Percentiles rank a stretch among this genome's conserved stretches.
phyloP scores from a whole-genome alignment of 2,888 invertebrate species.

The Lamproptera curius region DNA sequence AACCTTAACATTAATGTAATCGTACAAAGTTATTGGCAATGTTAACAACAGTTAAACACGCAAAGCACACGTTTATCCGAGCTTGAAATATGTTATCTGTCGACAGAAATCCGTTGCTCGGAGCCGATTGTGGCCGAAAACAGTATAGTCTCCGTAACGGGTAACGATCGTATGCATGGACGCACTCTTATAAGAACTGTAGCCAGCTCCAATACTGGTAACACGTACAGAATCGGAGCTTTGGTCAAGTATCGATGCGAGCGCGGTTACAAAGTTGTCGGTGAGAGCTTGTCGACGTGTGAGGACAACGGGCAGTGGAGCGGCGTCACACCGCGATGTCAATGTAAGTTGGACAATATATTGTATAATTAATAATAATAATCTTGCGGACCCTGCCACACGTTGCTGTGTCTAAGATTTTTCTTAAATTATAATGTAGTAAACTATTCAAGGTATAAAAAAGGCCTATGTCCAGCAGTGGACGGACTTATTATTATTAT shows the following conservation, averaged over 20 bases:
- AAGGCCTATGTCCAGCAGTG: too few species aligned
- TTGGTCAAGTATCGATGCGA: conserved; percentile 93
- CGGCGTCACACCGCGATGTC: conserved; percentile 88
- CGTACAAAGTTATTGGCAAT: too few species aligned
- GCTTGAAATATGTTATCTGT: background rate
- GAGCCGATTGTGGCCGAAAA: conserved; percentile 91
- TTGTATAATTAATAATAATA: too few species aligned
- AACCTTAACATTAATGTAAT: too few species aligned
- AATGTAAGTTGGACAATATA: conserved; percentile 80
- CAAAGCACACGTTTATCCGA: too few species aligned
- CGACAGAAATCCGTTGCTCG: conserved; percentile 89
- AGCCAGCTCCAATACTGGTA: conserved; percentile 82
- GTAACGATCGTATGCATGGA: conserved; percentile 93
- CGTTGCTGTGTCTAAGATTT: too few species aligned
- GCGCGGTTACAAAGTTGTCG: conserved; percentile 91
- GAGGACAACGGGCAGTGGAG: conserved; percentile 93
- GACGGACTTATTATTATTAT: too few species aligned
- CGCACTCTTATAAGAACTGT: conserved; percentile 87
- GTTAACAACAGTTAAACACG: too few species aligned
- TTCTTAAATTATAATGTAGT: too few species aligned
- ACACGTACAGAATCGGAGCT: conserved; percentile 91
- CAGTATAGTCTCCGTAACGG: conserved; percentile 92
- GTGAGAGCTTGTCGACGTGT: conserved; percentile 90
- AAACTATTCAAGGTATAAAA: too few species aligned
- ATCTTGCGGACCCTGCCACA: too few species aligned